These are phyloP conservation scores for Maccullochella peelii DNA, from an alignment of 2,113 vertebrate species.

Conservation along the genomic window DNA sequence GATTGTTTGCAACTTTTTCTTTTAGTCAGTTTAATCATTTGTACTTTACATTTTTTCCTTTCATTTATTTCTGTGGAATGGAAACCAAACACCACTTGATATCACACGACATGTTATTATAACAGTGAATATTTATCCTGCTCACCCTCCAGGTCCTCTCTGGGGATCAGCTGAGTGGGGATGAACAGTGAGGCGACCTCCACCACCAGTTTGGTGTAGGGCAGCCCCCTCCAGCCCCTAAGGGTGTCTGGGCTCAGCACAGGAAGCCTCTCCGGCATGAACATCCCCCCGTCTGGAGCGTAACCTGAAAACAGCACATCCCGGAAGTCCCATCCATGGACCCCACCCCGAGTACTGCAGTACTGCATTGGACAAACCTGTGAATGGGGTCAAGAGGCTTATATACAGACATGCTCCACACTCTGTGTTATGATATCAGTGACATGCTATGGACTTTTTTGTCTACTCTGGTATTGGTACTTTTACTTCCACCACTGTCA, in stretches of 20 bases:
- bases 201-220: conserved; percentile 87
- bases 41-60: not conserved
- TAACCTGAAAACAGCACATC: conserved; percentile 91
- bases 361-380: conserved; percentile 85
- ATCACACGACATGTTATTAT: not conserved
- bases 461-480: too few species aligned
- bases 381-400: not conserved
- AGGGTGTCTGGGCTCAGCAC: conserved; percentile 81
- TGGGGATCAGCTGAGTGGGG: conserved; percentile 81
- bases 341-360: conserved; percentile 88
- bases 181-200: conserved; percentile 90
- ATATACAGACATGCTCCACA: not conserved
- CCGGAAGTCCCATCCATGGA: conserved; percentile 80
- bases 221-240: conserved; percentile 83
- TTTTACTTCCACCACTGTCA: not conserved
- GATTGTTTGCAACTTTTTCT: not conserved
- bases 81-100: not conserved
- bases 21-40: not conserved
- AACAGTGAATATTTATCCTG: not conserved
- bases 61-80: not conserved
- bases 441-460: not conserved
- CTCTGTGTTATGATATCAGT: not conserved
- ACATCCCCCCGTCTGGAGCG: conserved; percentile 91
- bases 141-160: conserved; percentile 85
- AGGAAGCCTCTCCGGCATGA: conserved; percentile 89